Evolutionary conservation across 1,140 invertebrate species (phyloP).

Genomic region (Batillaria attramentaria): DNA sequence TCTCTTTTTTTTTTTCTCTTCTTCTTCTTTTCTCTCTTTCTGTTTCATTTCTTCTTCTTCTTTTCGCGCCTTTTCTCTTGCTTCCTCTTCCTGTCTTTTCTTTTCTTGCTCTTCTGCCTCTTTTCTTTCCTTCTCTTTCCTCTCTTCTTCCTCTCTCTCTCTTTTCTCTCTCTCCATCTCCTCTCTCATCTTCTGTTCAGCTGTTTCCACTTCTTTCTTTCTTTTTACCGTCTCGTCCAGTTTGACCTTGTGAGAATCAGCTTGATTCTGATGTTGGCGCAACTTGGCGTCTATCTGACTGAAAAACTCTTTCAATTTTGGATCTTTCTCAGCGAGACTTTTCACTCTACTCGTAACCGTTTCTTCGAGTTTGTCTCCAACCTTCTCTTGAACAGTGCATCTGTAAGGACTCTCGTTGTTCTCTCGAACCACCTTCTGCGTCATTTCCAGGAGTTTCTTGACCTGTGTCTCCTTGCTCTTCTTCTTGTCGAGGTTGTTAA

Average conservation of each 20-base stretch:
- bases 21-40: no score
- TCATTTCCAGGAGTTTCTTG: not conserved
- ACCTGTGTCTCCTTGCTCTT: constrained; percentile 15
- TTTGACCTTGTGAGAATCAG: not conserved
- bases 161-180: not conserved
- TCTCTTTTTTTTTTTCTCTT: no score
- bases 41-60: no score
- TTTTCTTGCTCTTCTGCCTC: not conserved
- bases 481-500: not conserved
- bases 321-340: not conserved
- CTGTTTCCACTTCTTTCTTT: not conserved
- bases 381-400: not conserved
- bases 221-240: not conserved
- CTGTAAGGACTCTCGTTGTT: not conserved
- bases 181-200: not conserved
- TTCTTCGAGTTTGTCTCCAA: not conserved
- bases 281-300: not conserved
- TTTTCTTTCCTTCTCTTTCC: not conserved
- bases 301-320: not conserved
- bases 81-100: not conserved
- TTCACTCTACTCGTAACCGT: not conserved
- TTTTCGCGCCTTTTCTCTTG: not conserved
- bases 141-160: no score
- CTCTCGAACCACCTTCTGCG: not conserved
- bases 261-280: not conserved